Evolutionary conservation across 2,113 vertebrate species (phyloP).

Genomic region (Todiramphus chloris): DNA sequence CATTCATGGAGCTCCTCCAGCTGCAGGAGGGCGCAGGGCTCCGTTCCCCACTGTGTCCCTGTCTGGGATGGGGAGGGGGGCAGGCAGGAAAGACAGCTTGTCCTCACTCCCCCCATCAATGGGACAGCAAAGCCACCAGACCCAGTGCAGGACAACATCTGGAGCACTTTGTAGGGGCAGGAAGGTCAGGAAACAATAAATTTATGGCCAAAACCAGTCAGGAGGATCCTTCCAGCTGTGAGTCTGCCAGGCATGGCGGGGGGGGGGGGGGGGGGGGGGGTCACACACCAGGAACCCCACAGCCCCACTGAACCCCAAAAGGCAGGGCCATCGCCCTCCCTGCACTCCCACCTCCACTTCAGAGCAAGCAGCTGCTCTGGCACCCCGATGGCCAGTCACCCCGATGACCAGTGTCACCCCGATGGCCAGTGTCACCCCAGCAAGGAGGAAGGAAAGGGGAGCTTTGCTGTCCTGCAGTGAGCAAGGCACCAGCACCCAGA

Average conservation of each 20-base stretch:
- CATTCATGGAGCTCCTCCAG: background rate
- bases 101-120: rapidly evolving
- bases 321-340: background rate
- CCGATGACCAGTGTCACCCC: background rate
- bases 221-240: background rate
- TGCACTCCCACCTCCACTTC: background rate
- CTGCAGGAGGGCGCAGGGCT: background rate
- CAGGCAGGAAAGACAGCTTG: background rate
- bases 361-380: rapidly evolving
- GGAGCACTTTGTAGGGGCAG: background rate
- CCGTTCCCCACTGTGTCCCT: background rate
- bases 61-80: rapidly evolving
- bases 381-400: background rate
- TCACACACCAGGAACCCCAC: rapidly evolving
- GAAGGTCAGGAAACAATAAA: background rate
- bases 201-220: background rate
- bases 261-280: too few species aligned
- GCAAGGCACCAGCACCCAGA: background rate
- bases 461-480: background rate
- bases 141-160: background rate
- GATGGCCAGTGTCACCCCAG: background rate
- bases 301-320: background rate
- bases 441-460: too few species aligned
- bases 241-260: background rate
- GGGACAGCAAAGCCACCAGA: background rate